Percentiles rank a stretch among this genome's conserved stretches.
phyloP scores from a whole-genome alignment of 2,797 vertebrate species.

The Microctenopoma lineatum region DNA sequence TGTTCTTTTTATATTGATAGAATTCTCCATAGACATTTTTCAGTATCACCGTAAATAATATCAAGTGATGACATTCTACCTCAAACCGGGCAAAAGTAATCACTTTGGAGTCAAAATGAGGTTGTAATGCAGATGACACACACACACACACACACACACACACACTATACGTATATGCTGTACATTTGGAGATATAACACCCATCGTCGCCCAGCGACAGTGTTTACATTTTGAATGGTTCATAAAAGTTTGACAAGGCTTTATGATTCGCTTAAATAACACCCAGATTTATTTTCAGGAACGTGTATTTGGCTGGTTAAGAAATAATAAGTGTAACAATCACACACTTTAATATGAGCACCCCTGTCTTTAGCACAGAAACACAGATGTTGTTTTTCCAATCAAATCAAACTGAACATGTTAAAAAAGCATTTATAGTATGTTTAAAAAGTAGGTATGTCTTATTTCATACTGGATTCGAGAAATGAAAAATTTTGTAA shows the following conservation, averaged over 20 bases:
- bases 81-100: conserved; percentile 58
- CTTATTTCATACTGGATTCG: conserved; percentile 3
- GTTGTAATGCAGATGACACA: conserved; percentile 49
- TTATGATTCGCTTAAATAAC: conserved; percentile 24
- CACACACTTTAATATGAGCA: conserved; percentile 35
- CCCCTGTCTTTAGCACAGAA: conserved; percentile 27
- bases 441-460: conserved; percentile 15
- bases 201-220: conserved; percentile 86
- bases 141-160: conserved; percentile 27
- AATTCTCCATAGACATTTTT: conserved; percentile 69
- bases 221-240: conserved; percentile 56
- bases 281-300: conserved; percentile 17
- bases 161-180: conserved; percentile 31
- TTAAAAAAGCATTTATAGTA: neutral
- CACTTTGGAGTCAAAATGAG: conserved; percentile 57
- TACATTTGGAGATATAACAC: conserved; percentile 74
- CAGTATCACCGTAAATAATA: conserved; percentile 61
- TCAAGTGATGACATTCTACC: conserved; percentile 36
- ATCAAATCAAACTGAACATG: conserved; percentile 4
- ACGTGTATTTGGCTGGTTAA: conserved; percentile 52
- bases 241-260: conserved; percentile 62
- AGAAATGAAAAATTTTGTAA: conserved; percentile 9
- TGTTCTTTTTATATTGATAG: conserved; percentile 53
- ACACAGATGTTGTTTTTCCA: conserved; percentile 23
- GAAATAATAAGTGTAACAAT: conserved; percentile 54